phyloP scores from a whole-genome alignment of 2,113 vertebrate genomes.

The Mionectes macconnelli region DNA sequence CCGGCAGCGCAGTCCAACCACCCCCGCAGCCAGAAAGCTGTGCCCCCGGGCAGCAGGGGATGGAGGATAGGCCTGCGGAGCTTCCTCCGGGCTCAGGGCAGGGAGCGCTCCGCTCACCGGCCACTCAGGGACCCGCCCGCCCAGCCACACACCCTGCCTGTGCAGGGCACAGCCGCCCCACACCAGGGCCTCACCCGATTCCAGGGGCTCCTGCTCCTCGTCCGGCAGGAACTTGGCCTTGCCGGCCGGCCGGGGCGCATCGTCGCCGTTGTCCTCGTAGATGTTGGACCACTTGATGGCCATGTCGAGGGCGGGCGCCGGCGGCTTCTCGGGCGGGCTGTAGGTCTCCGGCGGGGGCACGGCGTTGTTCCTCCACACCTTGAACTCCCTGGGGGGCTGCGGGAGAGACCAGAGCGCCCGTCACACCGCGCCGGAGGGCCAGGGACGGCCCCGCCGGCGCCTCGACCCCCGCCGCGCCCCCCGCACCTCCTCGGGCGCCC shows the following conservation, averaged over 20 bases:
- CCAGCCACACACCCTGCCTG: accelerated
- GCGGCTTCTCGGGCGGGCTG: slow-evolving; percentile 81
- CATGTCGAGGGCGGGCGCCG: slow-evolving; percentile 90
- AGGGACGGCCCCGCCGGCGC: not conserved
- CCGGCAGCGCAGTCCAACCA: accelerated
- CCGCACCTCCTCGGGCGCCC: slow-evolving; percentile 85
- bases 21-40: not conserved
- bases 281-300: slow-evolving; percentile 98
- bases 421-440: not conserved
- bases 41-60: accelerated
- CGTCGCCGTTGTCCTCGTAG: slow-evolving; percentile 95
- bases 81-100: accelerated
- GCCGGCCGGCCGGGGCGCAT: slow-evolving; percentile 80
- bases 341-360: slow-evolving; percentile 90
- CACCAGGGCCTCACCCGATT: slow-evolving; percentile 8
- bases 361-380: slow-evolving; percentile 87
- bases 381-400: slow-evolving; percentile 89
- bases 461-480: not conserved
- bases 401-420: slow-evolving; percentile 4
- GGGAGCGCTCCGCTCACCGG: not conserved
- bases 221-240: slow-evolving; percentile 79
- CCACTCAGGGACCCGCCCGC: not conserved
- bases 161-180: accelerated
- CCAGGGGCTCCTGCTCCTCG: slow-evolving; percentile 72
- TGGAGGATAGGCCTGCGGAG: accelerated